phyloP scores from a whole-genome alignment of 2,113 vertebrate genomes.

The Colinus virginianus region DNA sequence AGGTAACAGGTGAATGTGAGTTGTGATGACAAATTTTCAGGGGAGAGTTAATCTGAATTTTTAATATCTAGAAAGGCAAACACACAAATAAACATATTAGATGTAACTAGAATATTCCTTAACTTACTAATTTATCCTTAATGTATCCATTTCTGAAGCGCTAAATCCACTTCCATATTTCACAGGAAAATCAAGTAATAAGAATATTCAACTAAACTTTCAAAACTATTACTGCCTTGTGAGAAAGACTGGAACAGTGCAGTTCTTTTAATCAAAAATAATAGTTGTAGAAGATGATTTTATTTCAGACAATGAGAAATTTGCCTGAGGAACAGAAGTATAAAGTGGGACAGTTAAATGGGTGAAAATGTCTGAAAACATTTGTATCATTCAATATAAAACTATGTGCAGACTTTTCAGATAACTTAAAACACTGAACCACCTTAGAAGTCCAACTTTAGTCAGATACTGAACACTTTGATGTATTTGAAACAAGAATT shows the following conservation, averaged over 20 bases:
- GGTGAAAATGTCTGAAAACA: not conserved
- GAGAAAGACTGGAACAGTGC: not conserved
- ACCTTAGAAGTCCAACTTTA: not conserved
- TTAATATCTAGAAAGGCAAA: not conserved
- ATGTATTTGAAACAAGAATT: not conserved
- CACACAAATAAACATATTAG: not conserved
- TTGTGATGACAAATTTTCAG: not conserved
- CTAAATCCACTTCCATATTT: not conserved
- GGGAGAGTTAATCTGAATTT: not conserved
- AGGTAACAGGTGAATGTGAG: not conserved
- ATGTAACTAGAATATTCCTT: not conserved
- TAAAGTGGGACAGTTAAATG: not conserved
- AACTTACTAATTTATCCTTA: not conserved
- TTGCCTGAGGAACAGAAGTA: not conserved
- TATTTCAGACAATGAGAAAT: not conserved
- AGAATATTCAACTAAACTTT: not conserved
- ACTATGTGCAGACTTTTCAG: not conserved
- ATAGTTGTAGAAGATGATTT: not conserved
- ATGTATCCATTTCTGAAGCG: not conserved
- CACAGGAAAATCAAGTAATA: not conserved
- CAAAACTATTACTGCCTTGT: not conserved
- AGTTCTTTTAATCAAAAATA: not conserved
- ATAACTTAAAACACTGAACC: not conserved
- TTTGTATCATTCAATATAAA: not conserved
- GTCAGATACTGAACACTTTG: not conserved